Percentiles rank a stretch among this genome's conserved stretches.
Evolutionary conservation across 2,888 invertebrate species (phyloP).

Genomic region (Thecophora atra): DNA sequence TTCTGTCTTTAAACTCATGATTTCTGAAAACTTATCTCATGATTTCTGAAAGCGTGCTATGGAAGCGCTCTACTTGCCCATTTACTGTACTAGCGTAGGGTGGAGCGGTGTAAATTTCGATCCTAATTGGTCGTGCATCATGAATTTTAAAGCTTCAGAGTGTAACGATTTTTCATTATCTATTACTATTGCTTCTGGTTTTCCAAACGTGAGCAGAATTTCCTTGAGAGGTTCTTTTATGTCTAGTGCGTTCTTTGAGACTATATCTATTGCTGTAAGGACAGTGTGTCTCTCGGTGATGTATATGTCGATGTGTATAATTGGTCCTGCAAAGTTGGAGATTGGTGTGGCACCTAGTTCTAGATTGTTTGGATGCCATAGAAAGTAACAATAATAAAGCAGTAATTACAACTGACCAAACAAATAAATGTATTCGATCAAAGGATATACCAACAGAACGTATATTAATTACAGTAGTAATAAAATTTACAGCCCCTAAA

Average conservation of each 20-base stretch:
- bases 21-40: constrained; percentile 32
- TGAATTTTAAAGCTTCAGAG: constrained; percentile 16
- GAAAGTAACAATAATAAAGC: too few relatives aligned
- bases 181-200: constrained; percentile 21
- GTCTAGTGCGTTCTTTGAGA: constrained; percentile 13
- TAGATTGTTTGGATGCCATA: too few relatives aligned
- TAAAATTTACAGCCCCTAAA: too few relatives aligned
- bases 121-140: constrained; percentile 27
- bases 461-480: too few relatives aligned
- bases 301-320: background rate
- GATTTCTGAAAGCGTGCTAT: constrained; percentile 10
- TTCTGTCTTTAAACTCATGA: constrained; percentile 22
- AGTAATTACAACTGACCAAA: too few relatives aligned
- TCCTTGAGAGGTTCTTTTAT: constrained; percentile 8
- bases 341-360: too few relatives aligned
- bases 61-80: constrained; percentile 10
- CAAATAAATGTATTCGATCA: too few relatives aligned
- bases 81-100: constrained; percentile 28
- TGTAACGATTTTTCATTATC: constrained; percentile 20
- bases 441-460: too few relatives aligned
- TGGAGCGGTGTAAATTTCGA: constrained; percentile 6
- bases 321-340: background rate
- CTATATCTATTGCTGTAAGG: constrained; percentile 16
- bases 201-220: constrained; percentile 6
- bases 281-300: background rate